phyloP scores from a whole-genome alignment of 2,888 invertebrate species.

The Lottia gigantea region DNA sequence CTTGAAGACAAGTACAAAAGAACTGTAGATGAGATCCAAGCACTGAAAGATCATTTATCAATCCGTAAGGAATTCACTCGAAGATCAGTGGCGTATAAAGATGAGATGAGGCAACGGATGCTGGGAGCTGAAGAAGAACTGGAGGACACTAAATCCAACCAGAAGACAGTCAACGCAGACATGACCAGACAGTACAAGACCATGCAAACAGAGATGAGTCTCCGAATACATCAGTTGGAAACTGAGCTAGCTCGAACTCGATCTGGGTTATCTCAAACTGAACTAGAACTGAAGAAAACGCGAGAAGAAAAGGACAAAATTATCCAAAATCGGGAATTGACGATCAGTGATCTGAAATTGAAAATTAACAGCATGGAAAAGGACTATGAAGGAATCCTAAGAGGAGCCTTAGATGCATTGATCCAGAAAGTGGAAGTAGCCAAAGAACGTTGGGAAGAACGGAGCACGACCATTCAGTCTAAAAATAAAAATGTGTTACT shows the following conservation, averaged over 20 bases:
- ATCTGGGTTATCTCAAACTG: conserved; percentile 40
- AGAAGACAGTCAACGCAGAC: conserved; percentile 61
- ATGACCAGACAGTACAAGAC: conserved; percentile 67
- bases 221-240: conserved; percentile 60
- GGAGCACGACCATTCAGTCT: conserved; percentile 55
- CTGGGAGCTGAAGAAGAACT: conserved; percentile 51
- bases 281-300: conserved; percentile 45
- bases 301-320: conserved; percentile 54
- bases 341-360: conserved; percentile 50
- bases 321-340: conserved; percentile 52
- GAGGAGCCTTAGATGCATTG: conserved; percentile 49
- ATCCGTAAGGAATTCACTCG: conserved; percentile 62
- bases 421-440: conserved; percentile 55
- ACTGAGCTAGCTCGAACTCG: conserved; percentile 54
- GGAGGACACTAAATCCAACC: conserved; percentile 54
- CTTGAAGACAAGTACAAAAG: conserved; percentile 65
- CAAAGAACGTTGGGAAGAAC: conserved; percentile 58
- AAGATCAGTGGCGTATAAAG: conserved; percentile 50
- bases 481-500: conserved; percentile 61
- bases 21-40: conserved; percentile 65
- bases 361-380: conserved; percentile 58
- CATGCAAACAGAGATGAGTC: conserved; percentile 64
- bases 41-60: conserved; percentile 66
- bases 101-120: conserved; percentile 53
- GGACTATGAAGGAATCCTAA: conserved; percentile 46